Percentiles rank a stretch among this genome's conserved stretches.
Conservation (phyloP, 1,140 invertebrate genomes). For the Tetramorium simillimum region DNA sequence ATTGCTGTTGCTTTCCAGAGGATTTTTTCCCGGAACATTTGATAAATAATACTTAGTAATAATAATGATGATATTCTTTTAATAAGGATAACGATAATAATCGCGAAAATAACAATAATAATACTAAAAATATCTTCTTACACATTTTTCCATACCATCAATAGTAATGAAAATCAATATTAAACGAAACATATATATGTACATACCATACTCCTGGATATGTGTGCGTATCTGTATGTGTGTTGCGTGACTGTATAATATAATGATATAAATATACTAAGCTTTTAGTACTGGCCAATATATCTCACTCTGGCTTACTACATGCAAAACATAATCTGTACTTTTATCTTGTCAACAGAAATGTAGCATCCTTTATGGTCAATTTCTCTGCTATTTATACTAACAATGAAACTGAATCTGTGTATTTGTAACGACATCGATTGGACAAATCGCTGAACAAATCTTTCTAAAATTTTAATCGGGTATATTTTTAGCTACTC, state of each 20-base stretch:
- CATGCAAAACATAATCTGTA: background rate
- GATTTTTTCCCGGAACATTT: background rate
- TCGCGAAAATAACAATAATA: constrained; percentile 12
- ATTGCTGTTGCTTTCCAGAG: background rate
- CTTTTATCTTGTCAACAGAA: background rate
- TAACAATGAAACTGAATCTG: background rate
- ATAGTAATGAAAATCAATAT: background rate
- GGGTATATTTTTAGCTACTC: background rate
- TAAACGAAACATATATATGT: background rate
- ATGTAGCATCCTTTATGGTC: background rate
- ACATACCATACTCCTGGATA: background rate
- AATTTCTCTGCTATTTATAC: background rate
- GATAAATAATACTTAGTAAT: constrained; percentile 21
- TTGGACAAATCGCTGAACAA: background rate
- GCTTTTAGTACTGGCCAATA: constrained; percentile 11
- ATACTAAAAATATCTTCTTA: constrained; percentile 15
- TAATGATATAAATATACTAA: background rate
- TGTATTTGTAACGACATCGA: background rate
- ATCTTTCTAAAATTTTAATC: background rate
- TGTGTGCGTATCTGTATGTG: background rate
- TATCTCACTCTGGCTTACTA: background rate
- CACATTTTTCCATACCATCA: background rate
- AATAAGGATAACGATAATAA: background rate
- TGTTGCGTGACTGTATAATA: background rate
- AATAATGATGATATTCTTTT: background rate